Evolutionary conservation across 1,140 invertebrate genomes (phyloP).

Genomic region (Conus ventricosus): DNA sequence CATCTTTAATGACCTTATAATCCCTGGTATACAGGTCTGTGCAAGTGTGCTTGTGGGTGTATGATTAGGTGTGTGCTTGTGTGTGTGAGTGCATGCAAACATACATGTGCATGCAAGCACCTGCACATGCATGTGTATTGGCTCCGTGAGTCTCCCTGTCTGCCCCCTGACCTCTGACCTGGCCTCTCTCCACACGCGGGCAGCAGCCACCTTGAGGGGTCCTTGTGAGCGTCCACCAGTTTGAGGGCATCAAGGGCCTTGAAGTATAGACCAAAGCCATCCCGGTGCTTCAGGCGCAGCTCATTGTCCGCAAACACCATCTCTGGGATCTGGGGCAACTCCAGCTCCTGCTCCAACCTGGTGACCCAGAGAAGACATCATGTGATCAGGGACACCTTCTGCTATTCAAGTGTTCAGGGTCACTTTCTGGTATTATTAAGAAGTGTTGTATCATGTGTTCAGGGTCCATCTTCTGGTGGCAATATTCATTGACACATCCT

Average conservation of each 20-base stretch:
- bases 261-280: conserved; percentile 87
- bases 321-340: conserved; percentile 94
- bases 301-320: conserved; percentile 90
- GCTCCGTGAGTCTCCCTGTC: too few relatives aligned
- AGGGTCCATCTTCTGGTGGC: too few relatives aligned
- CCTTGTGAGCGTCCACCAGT: conserved; percentile 80
- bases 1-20: too few relatives aligned
- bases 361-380: conserved; percentile 16
- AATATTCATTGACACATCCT: too few relatives aligned
- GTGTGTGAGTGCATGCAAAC: background rate
- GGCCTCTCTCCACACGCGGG: conserved; percentile 92
- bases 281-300: conserved; percentile 68
- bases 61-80: too few relatives aligned
- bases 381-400: too few relatives aligned
- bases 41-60: too few relatives aligned
- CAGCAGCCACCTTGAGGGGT: conserved; percentile 85
- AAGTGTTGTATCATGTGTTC: too few relatives aligned
- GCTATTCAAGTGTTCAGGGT: too few relatives aligned
- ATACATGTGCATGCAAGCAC: background rate
- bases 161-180: conserved; percentile 70
- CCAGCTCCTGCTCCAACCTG: conserved; percentile 85
- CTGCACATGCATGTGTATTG: background rate
- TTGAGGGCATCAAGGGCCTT: conserved; percentile 91
- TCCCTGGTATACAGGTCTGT: too few relatives aligned
- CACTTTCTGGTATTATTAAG: too few relatives aligned